These are phyloP conservation scores for Podarcis cretensis DNA, from an alignment of 2,113 vertebrate genomes.

Conservation along the genomic window DNA sequence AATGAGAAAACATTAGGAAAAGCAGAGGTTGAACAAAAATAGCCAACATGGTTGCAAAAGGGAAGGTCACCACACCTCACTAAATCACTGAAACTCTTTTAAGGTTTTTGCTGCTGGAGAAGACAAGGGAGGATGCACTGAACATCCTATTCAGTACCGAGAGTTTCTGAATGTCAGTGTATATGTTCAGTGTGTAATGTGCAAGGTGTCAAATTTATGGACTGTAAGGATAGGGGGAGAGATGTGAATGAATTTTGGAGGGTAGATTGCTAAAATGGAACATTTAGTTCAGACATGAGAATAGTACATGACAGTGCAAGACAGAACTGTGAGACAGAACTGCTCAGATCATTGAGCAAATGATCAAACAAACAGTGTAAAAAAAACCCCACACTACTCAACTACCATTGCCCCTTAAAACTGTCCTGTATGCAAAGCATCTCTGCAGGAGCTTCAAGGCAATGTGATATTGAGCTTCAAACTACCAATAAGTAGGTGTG, in stretches of 20 bases:
- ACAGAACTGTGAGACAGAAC: not conserved
- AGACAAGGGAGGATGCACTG: not conserved
- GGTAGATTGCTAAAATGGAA: conserved; percentile 17
- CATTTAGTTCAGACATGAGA: not conserved
- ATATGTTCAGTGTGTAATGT: not conserved
- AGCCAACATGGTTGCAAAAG: conserved; percentile 68
- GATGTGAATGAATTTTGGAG: not conserved
- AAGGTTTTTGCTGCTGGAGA: conserved; percentile 54
- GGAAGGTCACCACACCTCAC: conserved; percentile 72
- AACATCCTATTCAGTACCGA: rapidly evolving
- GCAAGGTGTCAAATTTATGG: not conserved
- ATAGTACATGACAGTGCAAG: not conserved
- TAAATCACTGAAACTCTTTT: conserved; percentile 65
- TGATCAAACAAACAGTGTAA: too few relatives aligned
- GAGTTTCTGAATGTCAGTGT: not conserved
- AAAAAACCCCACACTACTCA: not conserved
- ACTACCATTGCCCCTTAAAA: not conserved
- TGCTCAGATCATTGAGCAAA: conserved; percentile 18
- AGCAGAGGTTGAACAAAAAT: conserved; percentile 55
- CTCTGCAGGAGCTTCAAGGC: conserved; percentile 27
- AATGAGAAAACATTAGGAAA: conserved; percentile 77
- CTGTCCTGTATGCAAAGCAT: not conserved
- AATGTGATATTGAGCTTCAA: not conserved
- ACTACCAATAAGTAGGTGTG: not conserved
- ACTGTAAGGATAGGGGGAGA: not conserved